A percentile compares a stretch with the other conserved stretches of the same genome.
phyloP scores from a whole-genome alignment of 2,888 invertebrate genomes.

The Encarsia formosa region DNA sequence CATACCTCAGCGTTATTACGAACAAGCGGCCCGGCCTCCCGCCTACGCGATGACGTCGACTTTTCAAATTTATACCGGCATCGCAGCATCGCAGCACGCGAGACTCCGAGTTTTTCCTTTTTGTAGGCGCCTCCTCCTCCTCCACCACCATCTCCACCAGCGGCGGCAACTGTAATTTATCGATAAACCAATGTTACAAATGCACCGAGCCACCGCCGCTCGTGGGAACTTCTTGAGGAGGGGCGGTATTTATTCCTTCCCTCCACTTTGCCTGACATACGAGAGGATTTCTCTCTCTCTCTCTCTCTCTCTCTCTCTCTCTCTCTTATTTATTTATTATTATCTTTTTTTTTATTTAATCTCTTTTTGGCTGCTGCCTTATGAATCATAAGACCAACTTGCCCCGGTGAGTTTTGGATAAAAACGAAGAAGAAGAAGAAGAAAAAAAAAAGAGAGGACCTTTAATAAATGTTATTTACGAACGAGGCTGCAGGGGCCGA shows the following conservation, averaged over 20 bases:
- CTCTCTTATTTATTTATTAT: neutral
- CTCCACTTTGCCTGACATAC: neutral
- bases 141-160: neutral
- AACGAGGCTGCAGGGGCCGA: too few relatives aligned
- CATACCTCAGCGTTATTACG: too few relatives aligned
- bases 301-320: constrained; percentile 1
- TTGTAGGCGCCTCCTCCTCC: too few relatives aligned
- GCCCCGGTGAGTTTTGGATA: too few relatives aligned
- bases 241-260: constrained; percentile 16
- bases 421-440: too few relatives aligned
- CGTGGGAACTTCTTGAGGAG: constrained; percentile 15
- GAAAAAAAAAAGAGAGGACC: too few relatives aligned
- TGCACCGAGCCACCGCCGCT: too few relatives aligned
- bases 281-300: neutral
- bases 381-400: too few relatives aligned
- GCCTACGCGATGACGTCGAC: constrained; percentile 20
- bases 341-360: neutral
- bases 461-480: too few relatives aligned
- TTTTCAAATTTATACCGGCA: constrained; percentile 24
- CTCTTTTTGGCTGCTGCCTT: too few relatives aligned
- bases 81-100: neutral
- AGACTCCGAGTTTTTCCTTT: neutral
- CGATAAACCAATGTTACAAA: too few relatives aligned
- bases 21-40: neutral
- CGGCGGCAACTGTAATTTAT: neutral